phyloP scores from a whole-genome alignment of 2,888 invertebrate genomes.

The Lomographa bimaculata region DNA sequence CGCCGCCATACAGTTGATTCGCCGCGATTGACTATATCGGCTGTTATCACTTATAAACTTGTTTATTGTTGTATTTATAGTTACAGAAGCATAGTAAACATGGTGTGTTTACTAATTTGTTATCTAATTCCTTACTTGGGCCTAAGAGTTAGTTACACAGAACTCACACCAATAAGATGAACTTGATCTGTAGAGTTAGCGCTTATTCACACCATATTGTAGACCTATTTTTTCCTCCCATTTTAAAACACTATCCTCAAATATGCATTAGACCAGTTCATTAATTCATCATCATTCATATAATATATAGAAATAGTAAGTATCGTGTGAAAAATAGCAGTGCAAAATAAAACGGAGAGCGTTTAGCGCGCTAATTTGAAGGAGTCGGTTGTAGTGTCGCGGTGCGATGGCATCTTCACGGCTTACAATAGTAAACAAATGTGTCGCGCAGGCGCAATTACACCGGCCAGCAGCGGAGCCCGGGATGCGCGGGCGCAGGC shows the following conservation, averaged over 20 bases:
- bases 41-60: neutral
- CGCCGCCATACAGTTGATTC: neutral
- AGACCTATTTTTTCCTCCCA: too few species aligned
- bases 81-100: too few species aligned
- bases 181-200: too few species aligned
- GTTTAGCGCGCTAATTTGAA: conserved; percentile 75
- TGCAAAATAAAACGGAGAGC: conserved; percentile 31
- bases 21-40: neutral
- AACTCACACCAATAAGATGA: too few species aligned
- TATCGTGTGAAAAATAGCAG: conserved; percentile 10
- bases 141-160: too few species aligned
- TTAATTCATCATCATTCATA: too few species aligned
- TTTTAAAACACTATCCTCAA: too few species aligned
- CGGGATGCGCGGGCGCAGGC: conserved; percentile 40
- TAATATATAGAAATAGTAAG: too few species aligned
- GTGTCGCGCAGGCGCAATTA: conserved; percentile 78
- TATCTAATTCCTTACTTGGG: too few species aligned
- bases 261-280: too few species aligned
- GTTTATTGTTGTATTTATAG: conserved; percentile 2
- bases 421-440: conserved; percentile 82
- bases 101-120: too few species aligned
- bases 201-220: too few species aligned
- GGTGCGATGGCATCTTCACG: conserved; percentile 79
- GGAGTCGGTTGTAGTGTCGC: conserved; percentile 63
- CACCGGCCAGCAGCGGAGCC: conserved; percentile 42